Evolutionary conservation across 2,888 invertebrate species (phyloP), one percentile per base, ranked within the genome.

Genomic region (Dexiosoma caninum): DNA sequence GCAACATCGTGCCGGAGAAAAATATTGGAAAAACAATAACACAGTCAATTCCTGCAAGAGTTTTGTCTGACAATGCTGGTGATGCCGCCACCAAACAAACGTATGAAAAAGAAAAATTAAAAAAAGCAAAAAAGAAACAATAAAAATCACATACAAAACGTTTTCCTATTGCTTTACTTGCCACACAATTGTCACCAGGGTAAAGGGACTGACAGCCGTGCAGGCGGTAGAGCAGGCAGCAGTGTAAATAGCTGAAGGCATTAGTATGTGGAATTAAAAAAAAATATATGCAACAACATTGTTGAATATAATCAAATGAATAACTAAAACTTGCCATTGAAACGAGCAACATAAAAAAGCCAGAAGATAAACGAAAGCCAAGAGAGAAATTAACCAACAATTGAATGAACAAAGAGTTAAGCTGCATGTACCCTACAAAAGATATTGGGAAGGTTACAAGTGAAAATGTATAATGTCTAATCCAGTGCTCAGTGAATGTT

Each of bases 121-220:
- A 40, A 66, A 12, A 30, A 59, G 44, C 9, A 3, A 2, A 53
- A 62, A 2, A 60, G 62, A 62, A 46, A 69, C 44, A 77, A 66
- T 75, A 75, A 75, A 75, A 75, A 75, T 75, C 55, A 64, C 62
- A 69, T 46, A 80, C 71, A 81, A 77, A 81, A 77, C 77, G 71
- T 81, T 81, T 77, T 77, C 77, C 77, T 72, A 81, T 77, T 72
- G 72, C 81, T 77, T 81, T 77, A 81, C 77, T 81, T 81, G 77
- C 81, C 77, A 72, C 71, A 72, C 77, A 59, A 81, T 81, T 81
- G 81, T 77, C 77, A 72, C 72, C 37, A 72, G 67, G 32, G 57
- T 42, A 16, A 14, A 32, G 35, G 51, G 49, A 21, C 44, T 19
- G 35, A 40, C 67, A 59, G 49, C 44, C 53, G 69, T 62, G 51